These are phyloP conservation scores for Diadegma fenestrale DNA, from an alignment of 2,888 invertebrate species.

Conservation along the genomic window DNA sequence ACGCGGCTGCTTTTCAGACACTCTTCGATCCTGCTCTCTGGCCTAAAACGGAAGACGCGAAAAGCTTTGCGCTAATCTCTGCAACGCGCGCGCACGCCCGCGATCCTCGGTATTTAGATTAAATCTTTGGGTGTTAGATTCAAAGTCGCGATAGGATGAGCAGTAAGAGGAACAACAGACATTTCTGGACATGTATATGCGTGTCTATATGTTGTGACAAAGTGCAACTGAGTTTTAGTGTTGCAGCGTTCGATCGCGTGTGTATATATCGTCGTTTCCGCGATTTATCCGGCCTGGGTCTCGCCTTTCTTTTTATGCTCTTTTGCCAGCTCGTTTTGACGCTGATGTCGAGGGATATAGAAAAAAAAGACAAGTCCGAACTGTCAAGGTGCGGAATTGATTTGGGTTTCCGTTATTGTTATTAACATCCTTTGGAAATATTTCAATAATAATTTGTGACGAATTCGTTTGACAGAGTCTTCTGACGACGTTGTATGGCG, in stretches of 20 bases:
- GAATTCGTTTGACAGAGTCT: neutral
- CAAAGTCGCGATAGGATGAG: conserved; percentile 52
- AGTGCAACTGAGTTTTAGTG: conserved; percentile 30
- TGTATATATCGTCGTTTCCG: conserved; percentile 18
- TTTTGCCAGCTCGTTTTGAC: conserved; percentile 45
- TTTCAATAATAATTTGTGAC: neutral
- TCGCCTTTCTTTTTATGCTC: conserved; percentile 57
- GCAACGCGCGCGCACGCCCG: neutral
- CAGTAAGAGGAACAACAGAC: conserved; percentile 12
- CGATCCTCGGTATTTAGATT: conserved; percentile 54
- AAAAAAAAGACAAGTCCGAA: neutral
- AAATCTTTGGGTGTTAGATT: conserved; percentile 62
- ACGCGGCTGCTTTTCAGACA: conserved; percentile 1
- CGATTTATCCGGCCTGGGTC: conserved; percentile 21
- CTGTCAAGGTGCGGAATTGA: neutral
- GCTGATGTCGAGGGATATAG: conserved; percentile 8
- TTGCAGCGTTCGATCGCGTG: conserved; percentile 23
- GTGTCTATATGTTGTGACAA: conserved; percentile 20
- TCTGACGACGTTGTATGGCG: too few relatives aligned
- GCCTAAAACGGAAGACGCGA: conserved; percentile 44
- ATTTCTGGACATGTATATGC: conserved; percentile 3
- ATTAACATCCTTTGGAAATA: neutral
- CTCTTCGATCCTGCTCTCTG: conserved; percentile 19
- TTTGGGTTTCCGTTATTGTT: neutral
- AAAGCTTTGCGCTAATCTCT: conserved; percentile 57